Conservation (phyloP, 2,113 vertebrate species). For the Datnioides undecimradiatus region DNA sequence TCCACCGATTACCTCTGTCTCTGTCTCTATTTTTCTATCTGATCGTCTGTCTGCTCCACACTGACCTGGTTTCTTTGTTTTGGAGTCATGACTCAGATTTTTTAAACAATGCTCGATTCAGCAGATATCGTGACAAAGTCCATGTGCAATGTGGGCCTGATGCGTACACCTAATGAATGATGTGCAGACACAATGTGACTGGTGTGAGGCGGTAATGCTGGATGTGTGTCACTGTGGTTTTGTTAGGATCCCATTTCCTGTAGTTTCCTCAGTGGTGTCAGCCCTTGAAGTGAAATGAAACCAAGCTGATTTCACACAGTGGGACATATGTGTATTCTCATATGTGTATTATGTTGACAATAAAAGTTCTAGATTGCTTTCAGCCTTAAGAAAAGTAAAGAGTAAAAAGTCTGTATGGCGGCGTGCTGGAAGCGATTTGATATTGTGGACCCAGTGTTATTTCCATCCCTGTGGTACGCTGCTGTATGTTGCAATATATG, state of each 20-base stretch:
- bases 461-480: not conserved
- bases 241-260: conserved; percentile 5
- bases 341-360: not conserved
- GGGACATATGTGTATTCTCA: not conserved
- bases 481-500: not conserved
- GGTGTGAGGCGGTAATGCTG: not conserved
- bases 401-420: not conserved
- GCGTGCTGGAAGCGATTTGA: conserved; percentile 15
- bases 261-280: not conserved
- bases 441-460: not conserved
- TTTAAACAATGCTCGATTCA: conserved; percentile 2
- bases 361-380: not conserved
- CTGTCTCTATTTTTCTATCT: conserved; percentile 24
- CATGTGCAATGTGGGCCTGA: not conserved
- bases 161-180: not conserved
- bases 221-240: not conserved
- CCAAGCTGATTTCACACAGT: conserved; percentile 6
- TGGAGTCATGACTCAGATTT: conserved; percentile 29
- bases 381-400: not conserved
- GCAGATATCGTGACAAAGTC: conserved; percentile 5
- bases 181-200: not conserved
- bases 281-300: conserved; percentile 5
- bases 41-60: conserved; percentile 36
- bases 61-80: conserved; percentile 19
- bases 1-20: conserved; percentile 21